A percentile compares a stretch with the other conserved stretches of the same genome.
Conservation (phyloP, 2,888 invertebrate species). For the Caenorhabditis sp. region DNA sequence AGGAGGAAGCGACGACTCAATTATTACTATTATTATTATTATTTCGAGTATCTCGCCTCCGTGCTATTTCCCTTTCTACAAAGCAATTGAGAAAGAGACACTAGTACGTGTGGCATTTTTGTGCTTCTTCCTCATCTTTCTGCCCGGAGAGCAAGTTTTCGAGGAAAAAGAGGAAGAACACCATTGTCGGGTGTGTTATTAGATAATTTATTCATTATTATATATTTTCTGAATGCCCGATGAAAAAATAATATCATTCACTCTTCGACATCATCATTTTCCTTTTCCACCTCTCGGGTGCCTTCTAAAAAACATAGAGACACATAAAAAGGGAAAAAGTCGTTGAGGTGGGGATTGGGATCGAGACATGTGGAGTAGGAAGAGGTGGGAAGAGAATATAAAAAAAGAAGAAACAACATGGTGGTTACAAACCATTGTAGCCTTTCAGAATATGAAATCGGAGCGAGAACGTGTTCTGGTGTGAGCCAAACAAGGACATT, state of each 20-base stretch:
- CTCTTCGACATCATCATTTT: background rate
- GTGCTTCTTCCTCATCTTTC: background rate
- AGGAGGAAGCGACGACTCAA: constrained; percentile 11
- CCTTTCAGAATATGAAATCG: background rate
- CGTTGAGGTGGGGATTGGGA: constrained; percentile 4
- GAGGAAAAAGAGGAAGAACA: constrained; percentile 27
- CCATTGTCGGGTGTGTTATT: constrained; percentile 30
- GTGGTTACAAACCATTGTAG: background rate
- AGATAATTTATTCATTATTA: constrained; percentile 48
- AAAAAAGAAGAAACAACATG: constrained; percentile 13
- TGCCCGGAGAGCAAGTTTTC: background rate
- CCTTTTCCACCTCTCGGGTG: background rate
- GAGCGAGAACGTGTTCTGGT: no score
- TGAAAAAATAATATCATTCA: background rate
- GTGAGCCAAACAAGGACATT: no score
- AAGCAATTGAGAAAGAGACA: constrained; percentile 5
- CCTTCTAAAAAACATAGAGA: background rate
- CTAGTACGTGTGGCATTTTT: background rate
- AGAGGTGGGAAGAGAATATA: constrained; percentile 4
- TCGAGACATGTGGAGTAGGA: constrained; percentile 11
- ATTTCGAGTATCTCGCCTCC: constrained; percentile 27
- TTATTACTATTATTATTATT: constrained; percentile 38
- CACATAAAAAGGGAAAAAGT: constrained; percentile 6
- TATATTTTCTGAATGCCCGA: constrained; percentile 32
- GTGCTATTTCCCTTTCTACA: constrained; percentile 7